These are phyloP conservation scores for Mystacides longicornis DNA, from an alignment of 2,888 invertebrate species.

Conservation along the genomic window DNA sequence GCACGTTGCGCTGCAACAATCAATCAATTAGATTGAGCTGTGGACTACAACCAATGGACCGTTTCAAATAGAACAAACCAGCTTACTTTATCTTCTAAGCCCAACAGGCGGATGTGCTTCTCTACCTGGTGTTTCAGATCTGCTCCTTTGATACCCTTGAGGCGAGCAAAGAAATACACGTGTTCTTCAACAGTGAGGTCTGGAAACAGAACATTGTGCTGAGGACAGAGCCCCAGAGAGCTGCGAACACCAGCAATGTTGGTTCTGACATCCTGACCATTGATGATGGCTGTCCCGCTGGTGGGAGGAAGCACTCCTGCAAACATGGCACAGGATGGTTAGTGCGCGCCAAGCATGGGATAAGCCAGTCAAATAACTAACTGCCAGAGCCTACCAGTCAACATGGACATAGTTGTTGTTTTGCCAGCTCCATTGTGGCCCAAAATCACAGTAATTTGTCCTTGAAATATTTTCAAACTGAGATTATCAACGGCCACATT, in stretches of 20 bases:
- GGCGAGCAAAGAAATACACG: constrained; percentile 69
- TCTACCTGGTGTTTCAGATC: constrained; percentile 54
- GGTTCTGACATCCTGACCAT: constrained; percentile 60
- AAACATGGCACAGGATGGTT: neutral
- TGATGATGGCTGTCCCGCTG: constrained; percentile 62
- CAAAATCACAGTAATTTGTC: constrained; percentile 73
- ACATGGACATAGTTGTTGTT: constrained; percentile 89
- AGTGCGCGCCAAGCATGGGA: too few relatives aligned
- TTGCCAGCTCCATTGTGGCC: constrained; percentile 83
- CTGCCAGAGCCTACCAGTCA: constrained; percentile 67
- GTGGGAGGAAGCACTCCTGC: constrained; percentile 59
- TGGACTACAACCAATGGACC: too few relatives aligned
- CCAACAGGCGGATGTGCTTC: constrained; percentile 56
- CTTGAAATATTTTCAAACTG: constrained; percentile 74
- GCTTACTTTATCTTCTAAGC: constrained; percentile 56
- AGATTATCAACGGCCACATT: constrained; percentile 61
- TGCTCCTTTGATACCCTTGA: constrained; percentile 54
- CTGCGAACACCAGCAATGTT: constrained; percentile 57
- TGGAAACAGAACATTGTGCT: constrained; percentile 78
- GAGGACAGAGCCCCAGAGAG: constrained; percentile 75
- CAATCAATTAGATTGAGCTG: too few relatives aligned
- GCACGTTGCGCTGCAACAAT: constrained; percentile 41
- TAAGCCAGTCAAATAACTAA: too few relatives aligned
- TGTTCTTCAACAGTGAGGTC: constrained; percentile 78
- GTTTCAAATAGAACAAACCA: too few relatives aligned